Conservation (phyloP, 2,113 vertebrate species). For the Melanerpes aurifrons region DNA sequence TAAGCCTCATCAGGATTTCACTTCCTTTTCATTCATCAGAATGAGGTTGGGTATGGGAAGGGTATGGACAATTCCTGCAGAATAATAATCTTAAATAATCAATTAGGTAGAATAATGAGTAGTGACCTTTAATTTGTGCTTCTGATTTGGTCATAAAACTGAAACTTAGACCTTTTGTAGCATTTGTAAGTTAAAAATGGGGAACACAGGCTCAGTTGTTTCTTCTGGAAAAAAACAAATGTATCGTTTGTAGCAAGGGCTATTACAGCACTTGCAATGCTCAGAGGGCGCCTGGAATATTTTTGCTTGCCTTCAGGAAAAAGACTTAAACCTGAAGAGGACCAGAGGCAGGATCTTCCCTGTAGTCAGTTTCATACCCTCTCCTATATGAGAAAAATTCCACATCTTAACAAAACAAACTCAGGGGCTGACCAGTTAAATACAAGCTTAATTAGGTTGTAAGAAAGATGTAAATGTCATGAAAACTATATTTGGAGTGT, state of each 20-base stretch:
- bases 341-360: neutral
- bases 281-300: neutral
- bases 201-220: neutral
- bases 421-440: neutral
- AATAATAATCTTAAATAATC: neutral
- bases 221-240: neutral
- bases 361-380: neutral
- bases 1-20: neutral
- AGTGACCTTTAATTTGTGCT: neutral
- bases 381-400: neutral
- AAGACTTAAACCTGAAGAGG: neutral
- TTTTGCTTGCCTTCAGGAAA: neutral
- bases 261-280: neutral
- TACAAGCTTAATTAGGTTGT: neutral
- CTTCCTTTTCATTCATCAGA: neutral
- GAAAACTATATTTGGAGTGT: neutral
- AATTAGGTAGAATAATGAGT: accelerated
- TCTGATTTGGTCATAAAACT: neutral
- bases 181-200: neutral
- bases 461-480: neutral
- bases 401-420: neutral
- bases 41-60: neutral
- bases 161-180: neutral
- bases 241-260: neutral
- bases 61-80: neutral